Conservation (phyloP, 2,113 vertebrate species). For the Xenus cinereus region DNA sequence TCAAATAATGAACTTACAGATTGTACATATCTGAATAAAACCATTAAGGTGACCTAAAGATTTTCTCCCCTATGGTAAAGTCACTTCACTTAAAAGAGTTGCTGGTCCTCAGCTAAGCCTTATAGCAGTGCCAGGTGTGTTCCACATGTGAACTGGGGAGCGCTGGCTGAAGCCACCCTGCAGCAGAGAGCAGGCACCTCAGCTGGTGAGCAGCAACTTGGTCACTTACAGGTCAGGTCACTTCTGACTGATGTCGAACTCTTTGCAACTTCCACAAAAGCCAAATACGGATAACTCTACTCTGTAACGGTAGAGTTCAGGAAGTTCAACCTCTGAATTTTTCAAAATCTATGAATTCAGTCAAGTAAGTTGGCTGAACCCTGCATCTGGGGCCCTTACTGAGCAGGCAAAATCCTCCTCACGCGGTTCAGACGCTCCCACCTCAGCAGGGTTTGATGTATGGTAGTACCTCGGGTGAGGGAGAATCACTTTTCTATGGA, state of each 20-base stretch:
- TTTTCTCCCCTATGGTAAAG: not conserved
- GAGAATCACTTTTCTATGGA: not conserved
- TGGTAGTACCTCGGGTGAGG: not conserved
- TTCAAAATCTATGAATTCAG: not conserved
- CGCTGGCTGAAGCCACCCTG: not conserved
- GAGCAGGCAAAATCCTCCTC: not conserved
- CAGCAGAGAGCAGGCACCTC: not conserved
- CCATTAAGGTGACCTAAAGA: not conserved
- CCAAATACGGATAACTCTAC: not conserved
- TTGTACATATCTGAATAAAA: not conserved
- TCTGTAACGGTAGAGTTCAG: not conserved
- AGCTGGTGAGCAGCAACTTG: not conserved
- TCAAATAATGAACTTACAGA: not conserved
- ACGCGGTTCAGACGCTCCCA: not conserved
- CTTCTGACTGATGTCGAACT: not conserved
- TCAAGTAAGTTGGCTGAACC: not conserved
- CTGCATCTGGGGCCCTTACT: not conserved
- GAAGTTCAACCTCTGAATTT: not conserved
- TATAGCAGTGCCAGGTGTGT: too few relatives aligned
- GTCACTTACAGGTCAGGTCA: not conserved
- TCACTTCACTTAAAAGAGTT: not conserved
- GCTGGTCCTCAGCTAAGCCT: not conserved
- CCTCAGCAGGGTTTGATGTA: not conserved
- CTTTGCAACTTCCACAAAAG: not conserved
- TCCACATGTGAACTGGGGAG: accelerated